Conservation (phyloP, 2,113 vertebrate genomes). For the Numenius arquata region DNA sequence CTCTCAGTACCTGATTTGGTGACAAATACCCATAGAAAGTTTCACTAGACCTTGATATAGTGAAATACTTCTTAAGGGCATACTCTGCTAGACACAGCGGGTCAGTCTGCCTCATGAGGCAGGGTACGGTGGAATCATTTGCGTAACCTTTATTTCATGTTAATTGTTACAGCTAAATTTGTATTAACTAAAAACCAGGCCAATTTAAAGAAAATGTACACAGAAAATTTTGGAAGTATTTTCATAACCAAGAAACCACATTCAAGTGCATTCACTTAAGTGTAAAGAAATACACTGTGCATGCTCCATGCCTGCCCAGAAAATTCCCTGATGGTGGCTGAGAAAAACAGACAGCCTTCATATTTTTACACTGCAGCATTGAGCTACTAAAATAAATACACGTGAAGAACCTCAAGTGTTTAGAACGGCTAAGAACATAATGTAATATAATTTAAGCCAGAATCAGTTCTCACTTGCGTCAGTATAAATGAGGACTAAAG, state of each 20-base stretch:
- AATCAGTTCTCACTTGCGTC: background rate
- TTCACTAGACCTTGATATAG: background rate
- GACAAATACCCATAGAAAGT: background rate
- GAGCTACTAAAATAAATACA: background rate
- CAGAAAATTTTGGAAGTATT: background rate
- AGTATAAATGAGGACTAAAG: background rate
- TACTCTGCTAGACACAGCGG: background rate
- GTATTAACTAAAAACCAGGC: background rate
- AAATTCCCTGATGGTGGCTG: background rate
- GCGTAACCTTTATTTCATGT: background rate
- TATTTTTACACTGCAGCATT: background rate
- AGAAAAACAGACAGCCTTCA: background rate
- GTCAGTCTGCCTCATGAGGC: background rate
- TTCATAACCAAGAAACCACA: background rate
- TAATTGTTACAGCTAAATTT: background rate
- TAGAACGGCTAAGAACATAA: background rate
- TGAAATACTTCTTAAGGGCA: background rate
- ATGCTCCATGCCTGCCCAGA: background rate
- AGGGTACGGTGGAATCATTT: background rate
- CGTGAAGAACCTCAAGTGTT: background rate
- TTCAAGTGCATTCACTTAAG: background rate
- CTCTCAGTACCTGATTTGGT: background rate
- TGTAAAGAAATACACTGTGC: background rate
- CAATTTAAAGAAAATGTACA: background rate
- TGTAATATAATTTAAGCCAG: background rate